Evolutionary conservation across 2,797 vertebrate genomes (phyloP).

Genomic region (Amblyopsis hoosieri): DNA sequence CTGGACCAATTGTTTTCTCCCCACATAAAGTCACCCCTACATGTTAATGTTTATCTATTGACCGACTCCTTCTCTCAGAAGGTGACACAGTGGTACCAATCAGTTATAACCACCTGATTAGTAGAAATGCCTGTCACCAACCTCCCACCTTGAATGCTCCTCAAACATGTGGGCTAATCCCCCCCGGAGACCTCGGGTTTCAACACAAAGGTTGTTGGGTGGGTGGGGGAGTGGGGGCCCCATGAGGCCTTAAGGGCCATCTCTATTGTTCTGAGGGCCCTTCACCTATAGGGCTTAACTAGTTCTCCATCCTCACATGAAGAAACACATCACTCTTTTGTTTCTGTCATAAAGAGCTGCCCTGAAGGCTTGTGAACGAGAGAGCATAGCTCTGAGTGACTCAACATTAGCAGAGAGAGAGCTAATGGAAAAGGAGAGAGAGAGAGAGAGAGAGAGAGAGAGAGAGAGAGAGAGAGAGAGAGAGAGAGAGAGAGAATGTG

Average conservation of each 20-base stretch:
- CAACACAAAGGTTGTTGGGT: background rate
- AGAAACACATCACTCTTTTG: conserved; percentile 64
- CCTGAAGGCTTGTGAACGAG: conserved; percentile 59
- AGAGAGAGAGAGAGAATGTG: conserved; percentile 12
- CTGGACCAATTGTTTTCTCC: conserved; percentile 5
- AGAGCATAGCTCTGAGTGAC: conserved; percentile 27
- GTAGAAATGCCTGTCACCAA: conserved; percentile 3
- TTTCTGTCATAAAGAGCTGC: conserved; percentile 59
- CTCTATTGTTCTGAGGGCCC: conserved; percentile 60
- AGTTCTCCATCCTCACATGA: conserved; percentile 43
- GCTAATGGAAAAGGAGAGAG: conserved; percentile 18
- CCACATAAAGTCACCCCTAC: conserved; percentile 20
- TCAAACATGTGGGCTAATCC: conserved; percentile 39
- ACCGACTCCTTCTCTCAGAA: too few species aligned
- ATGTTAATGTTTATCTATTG: background rate
- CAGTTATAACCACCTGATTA: conserved; percentile 27
- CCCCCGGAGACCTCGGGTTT: conserved; percentile 32
- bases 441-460: conserved; percentile 25
- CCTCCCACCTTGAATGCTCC: conserved; percentile 27
- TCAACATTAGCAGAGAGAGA: conserved; percentile 20
- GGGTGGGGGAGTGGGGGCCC: conserved; percentile 18
- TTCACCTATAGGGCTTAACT: conserved; percentile 41
- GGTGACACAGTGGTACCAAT: conserved; percentile 5
- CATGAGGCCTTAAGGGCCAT: conserved; percentile 49
- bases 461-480: conserved; percentile 1